Conservation (phyloP, 2,113 vertebrate genomes). For the Toxostoma redivivum region DNA sequence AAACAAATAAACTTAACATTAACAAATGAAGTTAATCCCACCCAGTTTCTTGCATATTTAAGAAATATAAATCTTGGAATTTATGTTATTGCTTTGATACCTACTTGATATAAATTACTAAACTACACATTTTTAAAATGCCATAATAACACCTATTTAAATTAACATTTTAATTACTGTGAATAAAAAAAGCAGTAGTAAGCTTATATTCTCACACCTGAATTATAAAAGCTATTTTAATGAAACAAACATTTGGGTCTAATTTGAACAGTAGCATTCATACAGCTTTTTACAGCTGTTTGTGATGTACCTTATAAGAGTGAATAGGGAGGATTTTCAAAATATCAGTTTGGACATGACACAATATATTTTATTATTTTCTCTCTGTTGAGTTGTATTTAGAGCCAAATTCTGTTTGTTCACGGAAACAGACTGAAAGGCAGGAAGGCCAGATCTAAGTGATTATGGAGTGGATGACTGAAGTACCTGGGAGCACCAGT, state of each 20-base stretch:
- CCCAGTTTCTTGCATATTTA: background rate
- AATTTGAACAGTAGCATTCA: background rate
- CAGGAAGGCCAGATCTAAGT: background rate
- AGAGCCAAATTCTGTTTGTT: background rate
- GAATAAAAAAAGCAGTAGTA: background rate
- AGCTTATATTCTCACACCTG: background rate
- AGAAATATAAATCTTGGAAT: background rate
- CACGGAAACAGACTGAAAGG: background rate
- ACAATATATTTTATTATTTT: background rate
- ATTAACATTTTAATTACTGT: background rate
- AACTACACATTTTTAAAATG: background rate
- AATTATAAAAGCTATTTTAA: background rate
- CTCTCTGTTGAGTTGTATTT: background rate
- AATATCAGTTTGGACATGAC: background rate
- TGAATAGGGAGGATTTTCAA: background rate
- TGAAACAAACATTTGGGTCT: background rate
- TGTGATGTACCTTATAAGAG: fast-evolving
- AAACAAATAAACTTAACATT: background rate
- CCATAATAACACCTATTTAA: background rate
- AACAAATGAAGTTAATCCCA: background rate
- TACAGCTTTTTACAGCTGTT: background rate
- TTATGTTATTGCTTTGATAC: background rate
- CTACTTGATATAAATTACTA: background rate
- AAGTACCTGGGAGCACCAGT: background rate
- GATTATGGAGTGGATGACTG: background rate